Evolutionary conservation across 2,888 invertebrate species (phyloP).

Genomic region (Osmoderma eremita): DNA sequence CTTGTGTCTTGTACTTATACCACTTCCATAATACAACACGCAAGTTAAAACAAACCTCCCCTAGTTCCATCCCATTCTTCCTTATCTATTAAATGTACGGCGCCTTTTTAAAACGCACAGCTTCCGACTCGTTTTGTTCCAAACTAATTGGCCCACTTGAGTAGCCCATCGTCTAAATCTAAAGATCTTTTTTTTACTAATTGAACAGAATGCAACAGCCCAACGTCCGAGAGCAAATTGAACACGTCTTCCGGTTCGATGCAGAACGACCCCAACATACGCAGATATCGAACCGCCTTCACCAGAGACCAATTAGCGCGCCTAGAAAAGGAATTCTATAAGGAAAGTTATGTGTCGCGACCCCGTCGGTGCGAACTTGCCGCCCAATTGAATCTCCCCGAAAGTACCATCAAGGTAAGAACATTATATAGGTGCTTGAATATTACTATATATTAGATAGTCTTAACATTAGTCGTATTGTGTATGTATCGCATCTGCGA

Average conservation of each 20-base stretch:
- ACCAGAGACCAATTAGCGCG: constrained; percentile 91
- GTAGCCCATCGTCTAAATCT: constrained; percentile 57
- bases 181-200: constrained; percentile 45
- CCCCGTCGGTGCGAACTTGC: constrained; percentile 96
- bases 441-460: no score
- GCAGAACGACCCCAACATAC: constrained; percentile 72
- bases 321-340: constrained; percentile 95
- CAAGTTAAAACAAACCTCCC: constrained; percentile 5
- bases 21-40: neutral
- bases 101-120: constrained; percentile 42
- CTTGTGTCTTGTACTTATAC: constrained; percentile 22
- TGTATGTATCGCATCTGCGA: neutral
- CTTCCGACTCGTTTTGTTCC: constrained; percentile 43
- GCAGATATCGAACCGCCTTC: constrained; percentile 96
- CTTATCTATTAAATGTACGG: constrained; percentile 42
- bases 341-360: constrained; percentile 97
- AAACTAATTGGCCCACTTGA: constrained; percentile 45
- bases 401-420: constrained; percentile 96
- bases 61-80: neutral
- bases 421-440: no score
- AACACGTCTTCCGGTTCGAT: constrained; percentile 42
- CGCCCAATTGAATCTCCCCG: constrained; percentile 90
- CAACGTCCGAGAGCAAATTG: constrained; percentile 54
- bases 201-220: constrained; percentile 64
- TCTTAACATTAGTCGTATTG: no score